A percentile compares a stretch with the other conserved stretches of the same genome.
These are phyloP conservation scores for Elgaria multicarinata DNA, from an alignment of 2,113 vertebrate species.

Conservation along the genomic window DNA sequence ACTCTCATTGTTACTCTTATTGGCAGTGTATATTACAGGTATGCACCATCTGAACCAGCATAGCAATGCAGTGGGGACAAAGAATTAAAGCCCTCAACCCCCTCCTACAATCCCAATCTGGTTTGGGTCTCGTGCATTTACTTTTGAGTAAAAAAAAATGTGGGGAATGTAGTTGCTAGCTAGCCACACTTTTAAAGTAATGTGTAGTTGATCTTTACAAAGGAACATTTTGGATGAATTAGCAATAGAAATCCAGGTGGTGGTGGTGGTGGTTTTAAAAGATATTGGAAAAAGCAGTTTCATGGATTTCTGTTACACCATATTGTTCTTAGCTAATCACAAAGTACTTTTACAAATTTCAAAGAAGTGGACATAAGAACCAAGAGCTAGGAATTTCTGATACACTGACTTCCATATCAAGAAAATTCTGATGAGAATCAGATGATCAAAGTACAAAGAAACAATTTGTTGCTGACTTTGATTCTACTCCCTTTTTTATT, in stretches of 20 bases:
- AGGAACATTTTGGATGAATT: neutral
- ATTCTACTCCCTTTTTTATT: too few species aligned
- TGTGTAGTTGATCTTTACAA: neutral
- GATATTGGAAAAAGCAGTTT: neutral
- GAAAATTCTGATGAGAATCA: conserved; percentile 30
- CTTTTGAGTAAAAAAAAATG: too few species aligned
- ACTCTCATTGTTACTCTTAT: too few species aligned
- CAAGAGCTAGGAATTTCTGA: conserved; percentile 10
- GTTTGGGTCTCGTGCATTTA: too few species aligned
- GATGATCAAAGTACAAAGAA: neutral
- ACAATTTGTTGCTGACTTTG: neutral
- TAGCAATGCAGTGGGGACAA: too few species aligned
- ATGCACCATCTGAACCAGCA: too few species aligned
- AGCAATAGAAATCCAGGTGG: neutral
- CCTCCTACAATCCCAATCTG: too few species aligned
- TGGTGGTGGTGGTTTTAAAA: too few species aligned
- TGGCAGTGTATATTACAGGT: too few species aligned
- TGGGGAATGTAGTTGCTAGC: too few species aligned
- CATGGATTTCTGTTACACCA: neutral
- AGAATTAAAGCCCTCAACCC: too few species aligned
- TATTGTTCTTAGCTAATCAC: neutral
- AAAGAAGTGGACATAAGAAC: neutral
- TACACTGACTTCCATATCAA: conserved; percentile 14
- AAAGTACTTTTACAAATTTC: neutral
- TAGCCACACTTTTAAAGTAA: too few species aligned